Evolutionary conservation across 2,113 vertebrate species (phyloP), one percentile per base, ranked within the genome.

Genomic region (Lamprologus ornatipinnis): DNA sequence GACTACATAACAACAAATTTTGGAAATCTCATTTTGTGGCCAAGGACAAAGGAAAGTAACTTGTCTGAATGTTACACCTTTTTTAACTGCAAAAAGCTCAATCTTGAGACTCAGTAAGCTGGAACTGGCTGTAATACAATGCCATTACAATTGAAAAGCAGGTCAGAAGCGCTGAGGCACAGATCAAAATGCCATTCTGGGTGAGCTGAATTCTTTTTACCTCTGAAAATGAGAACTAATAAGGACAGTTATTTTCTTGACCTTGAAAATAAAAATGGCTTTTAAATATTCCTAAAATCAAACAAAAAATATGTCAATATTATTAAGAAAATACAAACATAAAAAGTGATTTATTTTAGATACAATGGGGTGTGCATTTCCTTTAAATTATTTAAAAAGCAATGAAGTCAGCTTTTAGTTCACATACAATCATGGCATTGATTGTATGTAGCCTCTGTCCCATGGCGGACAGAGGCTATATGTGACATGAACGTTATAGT

Each of bases 81-180:
- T 95, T 92, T 95, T 91, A 94, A 95, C 90, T 86, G 91, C 88
- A 93, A 95, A 96, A 93, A 89, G 91, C 92, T 95, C 94, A 95
- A 95, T 96, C 93, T 95, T 88, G 91, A 92, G 91, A 96, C 75
- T 94, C 96, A 96, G 87, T 95, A 95, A 95, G 88, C 94, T 96
- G 95, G 95, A 96, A 96, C 95, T 93, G 91, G 82, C 85, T 95
- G 91, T 93, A 96, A 96, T 96, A 87, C 92, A 91, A 91, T 86
- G 87, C 91, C 83, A 95, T 95, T 96, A 94, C 90, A 91, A 85
- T 86, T 54, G 81, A 93, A 90, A 91, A 94, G 85, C 91, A 91
- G 95, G 93, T 93, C 93, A 94, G 80, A 84, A 86, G 84, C 54
- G 81, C 88, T 1, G 68, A 82, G 83, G 85, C 89, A 90, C 82